Base-by-base conservation (phyloP, 2,113 vertebrate genomes). In the Notarius lentiginosus region DNA sequence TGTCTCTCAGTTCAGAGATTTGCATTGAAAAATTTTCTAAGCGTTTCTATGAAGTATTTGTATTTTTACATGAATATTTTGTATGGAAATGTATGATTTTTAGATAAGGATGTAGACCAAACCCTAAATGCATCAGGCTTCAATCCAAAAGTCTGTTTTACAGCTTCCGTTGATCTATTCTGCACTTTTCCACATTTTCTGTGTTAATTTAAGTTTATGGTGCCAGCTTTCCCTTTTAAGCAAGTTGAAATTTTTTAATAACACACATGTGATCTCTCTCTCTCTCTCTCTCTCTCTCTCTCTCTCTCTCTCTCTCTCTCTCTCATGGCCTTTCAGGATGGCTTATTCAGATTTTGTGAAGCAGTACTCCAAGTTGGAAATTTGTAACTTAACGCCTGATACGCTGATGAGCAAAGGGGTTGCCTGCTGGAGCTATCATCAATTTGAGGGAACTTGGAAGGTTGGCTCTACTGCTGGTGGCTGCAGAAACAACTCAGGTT, bases 301-400 rank as follows among this genome's bases (percentile, higher is more conserved):
- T 41, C 34, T 41, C 34, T 41, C 34, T 34, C n/a, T n/a, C n/a
- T n/a, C n/a, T 30, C 30, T 34, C 2, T 34, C 2, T 41, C 41
- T 41, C 41, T 41, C 41, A 41, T 41, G 41, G 41, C 41, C 41
- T 1, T 81, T 61, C 89, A 90, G 89, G 89, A 90, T 90, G 89
- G 89, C 82, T 0, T 88, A 86, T 86, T 90, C 91, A 0, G 97
- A 99, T 90, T 99, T 99, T 90, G 91, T 97, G 87, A 91, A 92
- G n/a, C 95, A 99, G 22, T 99, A 96, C 79, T 97, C 97, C 1
- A 95, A 94, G 30, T 90, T 98, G 88, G 97, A 99, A 91, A 98
- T 99, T 93, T 99, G 97, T 91, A 98, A 98, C 92, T 95, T 99
- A 84, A 98, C 97, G 24, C 97, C 98, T 0, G 97, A 99, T 83